These are phyloP conservation scores for Hypsibius dujardini DNA, from an alignment of 1,140 invertebrate species.

Conservation along the genomic window DNA sequence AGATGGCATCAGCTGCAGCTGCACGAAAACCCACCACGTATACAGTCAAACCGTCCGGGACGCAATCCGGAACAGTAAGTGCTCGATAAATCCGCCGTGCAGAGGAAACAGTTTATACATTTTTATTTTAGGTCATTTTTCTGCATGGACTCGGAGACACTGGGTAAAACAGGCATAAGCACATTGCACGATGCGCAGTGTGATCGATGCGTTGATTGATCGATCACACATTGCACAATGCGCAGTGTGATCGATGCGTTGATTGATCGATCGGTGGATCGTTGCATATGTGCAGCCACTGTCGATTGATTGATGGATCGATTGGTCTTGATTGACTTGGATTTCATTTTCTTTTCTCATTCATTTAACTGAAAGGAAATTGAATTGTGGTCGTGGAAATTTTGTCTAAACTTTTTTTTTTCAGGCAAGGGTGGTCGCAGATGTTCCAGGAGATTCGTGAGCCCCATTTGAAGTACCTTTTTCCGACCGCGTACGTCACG, in stretches of 20 bases:
- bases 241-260: too few species aligned
- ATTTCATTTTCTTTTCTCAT: too few species aligned
- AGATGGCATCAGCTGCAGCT: slow-evolving; percentile 8
- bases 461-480: slow-evolving; percentile 73
- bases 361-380: too few species aligned
- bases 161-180: too few species aligned
- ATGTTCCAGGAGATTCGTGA: slow-evolving; percentile 56
- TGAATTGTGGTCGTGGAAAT: slow-evolving; percentile 10
- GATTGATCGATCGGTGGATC: too few species aligned
- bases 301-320: too few species aligned
- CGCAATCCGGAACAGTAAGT: slow-evolving; percentile 13
- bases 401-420: slow-evolving; percentile 26
- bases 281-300: too few species aligned
- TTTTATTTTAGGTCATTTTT: slow-evolving; percentile 39
- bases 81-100: background rate
- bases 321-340: slow-evolving; percentile 21
- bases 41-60: slow-evolving; percentile 17
- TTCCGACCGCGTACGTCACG: slow-evolving; percentile 72
- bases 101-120: too few species aligned
- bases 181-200: too few species aligned
- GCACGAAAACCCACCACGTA: background rate
- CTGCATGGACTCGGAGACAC: slow-evolving; percentile 43
- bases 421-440: slow-evolving; percentile 77
- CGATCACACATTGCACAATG: too few species aligned
- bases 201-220: too few species aligned